Evolutionary conservation across 2,113 vertebrate species (phyloP).

Genomic region (Donacobius atricapilla): DNA sequence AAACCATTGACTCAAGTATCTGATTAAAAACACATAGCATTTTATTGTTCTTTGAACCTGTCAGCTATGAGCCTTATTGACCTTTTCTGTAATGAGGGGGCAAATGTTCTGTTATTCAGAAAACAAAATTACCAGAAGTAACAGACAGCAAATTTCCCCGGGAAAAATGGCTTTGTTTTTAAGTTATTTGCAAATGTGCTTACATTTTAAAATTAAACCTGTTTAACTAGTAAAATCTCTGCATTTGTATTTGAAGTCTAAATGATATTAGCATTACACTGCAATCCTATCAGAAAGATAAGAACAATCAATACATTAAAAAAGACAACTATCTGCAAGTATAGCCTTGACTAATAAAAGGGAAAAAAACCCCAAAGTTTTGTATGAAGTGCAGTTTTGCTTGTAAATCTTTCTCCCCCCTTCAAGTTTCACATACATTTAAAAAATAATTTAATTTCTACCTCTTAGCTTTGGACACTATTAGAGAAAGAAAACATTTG

Average conservation of each 20-base stretch:
- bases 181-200: not conserved
- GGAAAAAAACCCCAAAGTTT: not conserved
- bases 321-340: not conserved
- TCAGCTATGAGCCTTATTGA: not conserved
- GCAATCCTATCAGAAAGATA: not conserved
- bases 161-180: not conserved
- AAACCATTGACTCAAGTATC: not conserved
- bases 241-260: not conserved
- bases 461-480: not conserved
- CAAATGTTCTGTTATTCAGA: not conserved
- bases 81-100: not conserved
- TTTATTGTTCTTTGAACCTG: constrained; percentile 42
- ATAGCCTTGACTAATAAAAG: not conserved
- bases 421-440: not conserved
- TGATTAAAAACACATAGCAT: not conserved
- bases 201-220: not conserved
- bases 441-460: not conserved
- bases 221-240: not conserved
- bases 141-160: not conserved
- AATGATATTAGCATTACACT: not conserved
- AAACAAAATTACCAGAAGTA: not conserved
- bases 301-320: not conserved
- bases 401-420: not conserved
- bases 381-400: not conserved
- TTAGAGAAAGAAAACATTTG: not conserved